phyloP scores from a whole-genome alignment of 2,888 invertebrate genomes.

The Harmothoe impar region DNA sequence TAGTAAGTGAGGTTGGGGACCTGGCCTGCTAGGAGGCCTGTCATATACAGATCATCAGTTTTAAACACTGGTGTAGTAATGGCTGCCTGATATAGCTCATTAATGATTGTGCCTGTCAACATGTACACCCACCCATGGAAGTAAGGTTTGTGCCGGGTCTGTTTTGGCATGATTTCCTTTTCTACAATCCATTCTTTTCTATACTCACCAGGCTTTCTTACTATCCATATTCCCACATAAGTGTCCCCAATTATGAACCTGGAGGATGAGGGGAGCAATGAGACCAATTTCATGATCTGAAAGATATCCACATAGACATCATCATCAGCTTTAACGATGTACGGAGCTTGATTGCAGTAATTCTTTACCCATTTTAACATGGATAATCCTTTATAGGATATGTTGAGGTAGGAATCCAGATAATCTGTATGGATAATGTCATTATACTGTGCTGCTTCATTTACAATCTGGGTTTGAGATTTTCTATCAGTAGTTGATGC shows the following conservation, averaged over 20 bases:
- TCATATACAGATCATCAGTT: conserved; percentile 3
- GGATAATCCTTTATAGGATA: background rate
- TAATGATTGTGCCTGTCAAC: background rate
- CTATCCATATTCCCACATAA: background rate
- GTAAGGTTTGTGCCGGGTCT: background rate
- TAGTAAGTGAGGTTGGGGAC: background rate
- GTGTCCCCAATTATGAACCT: background rate
- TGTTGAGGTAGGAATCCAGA: background rate
- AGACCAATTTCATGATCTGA: background rate
- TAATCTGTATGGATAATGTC: background rate
- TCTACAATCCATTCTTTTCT: background rate
- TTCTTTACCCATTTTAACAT: background rate
- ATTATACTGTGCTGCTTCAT: background rate
- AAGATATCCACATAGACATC: background rate
- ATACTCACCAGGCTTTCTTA: background rate
- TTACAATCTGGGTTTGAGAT: background rate
- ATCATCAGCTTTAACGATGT: conserved; percentile 1
- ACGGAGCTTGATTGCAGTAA: background rate
- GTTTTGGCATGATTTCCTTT: background rate
- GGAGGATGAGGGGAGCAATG: background rate
- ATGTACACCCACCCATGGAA: background rate
- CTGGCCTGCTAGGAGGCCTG: background rate
- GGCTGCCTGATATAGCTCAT: background rate
- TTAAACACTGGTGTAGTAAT: background rate
- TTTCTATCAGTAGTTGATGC: background rate